A percentile compares a stretch with the other conserved stretches of the same genome.
Evolutionary conservation across 2,888 invertebrate species (phyloP).

Genomic region (Anthrax anthrax): DNA sequence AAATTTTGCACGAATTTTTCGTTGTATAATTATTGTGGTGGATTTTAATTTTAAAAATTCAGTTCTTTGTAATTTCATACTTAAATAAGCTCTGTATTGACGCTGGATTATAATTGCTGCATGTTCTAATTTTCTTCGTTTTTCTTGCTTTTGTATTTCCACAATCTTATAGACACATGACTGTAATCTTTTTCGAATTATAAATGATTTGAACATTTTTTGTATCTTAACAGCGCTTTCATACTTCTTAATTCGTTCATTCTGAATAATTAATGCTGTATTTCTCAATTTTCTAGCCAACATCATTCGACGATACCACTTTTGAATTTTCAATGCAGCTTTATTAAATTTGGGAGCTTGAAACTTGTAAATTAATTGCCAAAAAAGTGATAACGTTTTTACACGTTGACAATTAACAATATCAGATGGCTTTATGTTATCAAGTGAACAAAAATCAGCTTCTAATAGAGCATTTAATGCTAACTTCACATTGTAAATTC

Average conservation of each 20-base stretch:
- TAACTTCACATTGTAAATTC: conserved; percentile 71
- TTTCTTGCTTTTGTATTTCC: conserved; percentile 17
- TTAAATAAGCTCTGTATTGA: conserved; percentile 24
- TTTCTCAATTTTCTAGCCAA: conserved; percentile 38
- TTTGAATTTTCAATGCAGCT: conserved; percentile 49
- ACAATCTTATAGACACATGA: conserved; percentile 12
- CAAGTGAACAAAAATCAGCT: conserved; percentile 27
- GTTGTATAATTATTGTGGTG: conserved; percentile 17
- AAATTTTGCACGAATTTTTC: conserved; percentile 16
- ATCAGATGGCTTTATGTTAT: conserved; percentile 54
- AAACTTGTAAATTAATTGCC: conserved; percentile 79
- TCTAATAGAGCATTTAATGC: conserved; percentile 48
- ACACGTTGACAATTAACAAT: conserved; percentile 81
- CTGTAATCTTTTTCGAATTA: too few species aligned
- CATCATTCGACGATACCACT: conserved; percentile 59
- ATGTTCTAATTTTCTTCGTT: conserved; percentile 14
- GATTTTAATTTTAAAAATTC: conserved; percentile 6
- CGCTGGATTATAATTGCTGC: conserved; percentile 21
- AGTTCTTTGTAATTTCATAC: conserved; percentile 5
- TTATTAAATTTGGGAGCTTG: conserved; percentile 58
- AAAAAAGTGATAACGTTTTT: conserved; percentile 72
- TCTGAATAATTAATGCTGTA: conserved; percentile 28
- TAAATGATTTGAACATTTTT: conserved; percentile 23
- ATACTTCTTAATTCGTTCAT: conserved; percentile 30
- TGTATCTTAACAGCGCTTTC: conserved; percentile 15